Base-by-base conservation (phyloP, 2,888 invertebrate genomes). In the Salpingus planirostris region DNA sequence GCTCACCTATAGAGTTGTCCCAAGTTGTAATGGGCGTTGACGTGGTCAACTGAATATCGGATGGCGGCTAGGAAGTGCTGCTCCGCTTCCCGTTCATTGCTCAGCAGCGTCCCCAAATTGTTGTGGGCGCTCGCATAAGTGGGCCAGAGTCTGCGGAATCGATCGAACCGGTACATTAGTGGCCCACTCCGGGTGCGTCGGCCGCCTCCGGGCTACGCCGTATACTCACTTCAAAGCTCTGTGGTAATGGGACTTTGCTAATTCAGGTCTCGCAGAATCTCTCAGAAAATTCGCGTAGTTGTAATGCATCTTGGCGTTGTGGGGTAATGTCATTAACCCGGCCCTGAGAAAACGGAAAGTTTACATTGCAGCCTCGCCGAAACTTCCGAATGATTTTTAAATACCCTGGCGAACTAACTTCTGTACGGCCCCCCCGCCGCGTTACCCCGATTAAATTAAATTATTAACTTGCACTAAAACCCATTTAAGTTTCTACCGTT, bases 231-330 rank as follows among this genome's bases (percentile, higher is more conserved):
- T 77, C 28, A 89, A 66, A 13, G 89, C 85, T 58, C 77, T 76
- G 51, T 76, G 75, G 66, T 89, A 89, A 66, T 88, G 87, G 47
- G 74, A 67, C 45, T 80, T 76, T 12, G 89, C 88, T 41, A 73
- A 70, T 46, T 80, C 79, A 36, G 75, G 74, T 50, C 80, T 73
- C 22, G 80, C 80, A 24, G 76, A 71, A 60, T 89, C 88, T 59
- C 84, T 76, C 47, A 86, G 71, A 61, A 82, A 81, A 70, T 90
- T 90, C 25, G 81, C 90, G 56, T 82, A 87, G 68, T 90, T 90
- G 69, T 88, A 90, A 67, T 89, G 88, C 66, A 87, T 78, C 67
- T 90, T 90, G 33, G 89, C 88, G 60, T 90, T 91, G 65, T 84
- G 80, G 1, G 89, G 89, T 29, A 87, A 63, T 8, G 80, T 79